Conservation (phyloP, 2,888 invertebrate species). For the Doris montereyensis region DNA sequence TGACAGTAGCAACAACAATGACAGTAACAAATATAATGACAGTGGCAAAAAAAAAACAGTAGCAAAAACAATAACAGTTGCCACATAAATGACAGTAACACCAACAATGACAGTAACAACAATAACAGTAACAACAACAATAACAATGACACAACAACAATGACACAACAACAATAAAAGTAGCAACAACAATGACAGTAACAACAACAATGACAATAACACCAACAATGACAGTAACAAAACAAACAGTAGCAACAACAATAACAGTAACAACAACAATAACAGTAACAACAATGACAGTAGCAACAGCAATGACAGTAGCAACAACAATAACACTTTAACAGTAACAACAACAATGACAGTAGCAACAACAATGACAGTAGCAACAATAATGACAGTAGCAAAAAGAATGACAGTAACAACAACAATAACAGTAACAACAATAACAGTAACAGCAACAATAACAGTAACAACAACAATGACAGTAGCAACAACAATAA, state of each 20-base stretch:
- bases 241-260: too few species aligned
- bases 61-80: background rate
- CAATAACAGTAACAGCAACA: conserved; percentile 2
- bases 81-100: background rate
- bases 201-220: too few species aligned
- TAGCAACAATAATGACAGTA: background rate
- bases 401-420: background rate
- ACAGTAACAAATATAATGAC: too few species aligned
- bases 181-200: background rate
- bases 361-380: background rate
- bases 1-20: too few species aligned
- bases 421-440: background rate
- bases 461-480: background rate
- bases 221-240: too few species aligned
- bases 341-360: background rate
- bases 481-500: background rate
- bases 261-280: too few species aligned
- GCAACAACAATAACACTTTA: background rate
- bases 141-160: conserved; percentile 10
- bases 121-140: conserved; percentile 6
- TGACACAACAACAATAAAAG: background rate
- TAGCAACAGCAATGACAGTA: background rate
- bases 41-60: too few species aligned
- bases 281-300: background rate
- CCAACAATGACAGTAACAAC: conserved; percentile 13